A percentile compares a stretch with the other conserved stretches of the same genome.
These are phyloP conservation scores for Taurulus bubalis DNA, from an alignment of 2,113 vertebrate genomes.

Conservation along the genomic window DNA sequence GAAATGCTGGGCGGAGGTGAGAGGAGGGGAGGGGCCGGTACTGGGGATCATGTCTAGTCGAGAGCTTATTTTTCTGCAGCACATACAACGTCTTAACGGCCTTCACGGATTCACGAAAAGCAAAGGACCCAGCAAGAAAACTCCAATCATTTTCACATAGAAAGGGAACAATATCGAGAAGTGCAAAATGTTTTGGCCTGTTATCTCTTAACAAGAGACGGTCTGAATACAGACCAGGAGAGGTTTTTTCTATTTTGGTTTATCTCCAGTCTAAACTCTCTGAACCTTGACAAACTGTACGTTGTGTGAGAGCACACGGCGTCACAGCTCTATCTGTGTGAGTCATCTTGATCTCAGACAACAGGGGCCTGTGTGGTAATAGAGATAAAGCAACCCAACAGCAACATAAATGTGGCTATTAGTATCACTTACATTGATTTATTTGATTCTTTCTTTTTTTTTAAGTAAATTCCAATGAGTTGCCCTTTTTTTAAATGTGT, in stretches of 20 bases:
- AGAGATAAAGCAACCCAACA: background rate
- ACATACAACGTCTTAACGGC: background rate
- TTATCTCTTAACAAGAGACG: background rate
- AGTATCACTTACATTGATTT: background rate
- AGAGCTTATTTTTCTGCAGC: background rate
- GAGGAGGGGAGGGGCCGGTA: slow-evolving; percentile 78
- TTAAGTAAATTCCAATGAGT: background rate
- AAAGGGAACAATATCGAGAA: background rate
- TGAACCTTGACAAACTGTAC: background rate
- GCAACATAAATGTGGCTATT: background rate
- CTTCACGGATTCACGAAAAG: slow-evolving; percentile 6
- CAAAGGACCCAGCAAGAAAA: background rate
- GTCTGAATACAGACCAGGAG: slow-evolving; percentile 4
- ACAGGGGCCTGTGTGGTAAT: background rate
- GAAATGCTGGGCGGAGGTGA: slow-evolving; percentile 99
- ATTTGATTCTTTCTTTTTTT: background rate
- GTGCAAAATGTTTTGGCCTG: background rate
- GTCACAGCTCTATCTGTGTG: background rate
- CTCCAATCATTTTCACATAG: background rate
- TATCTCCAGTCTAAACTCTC: background rate
- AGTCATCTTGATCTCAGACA: background rate
- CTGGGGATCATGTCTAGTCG: background rate
- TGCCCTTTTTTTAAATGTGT: background rate
- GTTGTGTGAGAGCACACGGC: too few relatives aligned
- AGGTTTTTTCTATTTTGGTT: background rate